Conservation (phyloP, 2,113 vertebrate species). For the Calyptomena viridis region DNA sequence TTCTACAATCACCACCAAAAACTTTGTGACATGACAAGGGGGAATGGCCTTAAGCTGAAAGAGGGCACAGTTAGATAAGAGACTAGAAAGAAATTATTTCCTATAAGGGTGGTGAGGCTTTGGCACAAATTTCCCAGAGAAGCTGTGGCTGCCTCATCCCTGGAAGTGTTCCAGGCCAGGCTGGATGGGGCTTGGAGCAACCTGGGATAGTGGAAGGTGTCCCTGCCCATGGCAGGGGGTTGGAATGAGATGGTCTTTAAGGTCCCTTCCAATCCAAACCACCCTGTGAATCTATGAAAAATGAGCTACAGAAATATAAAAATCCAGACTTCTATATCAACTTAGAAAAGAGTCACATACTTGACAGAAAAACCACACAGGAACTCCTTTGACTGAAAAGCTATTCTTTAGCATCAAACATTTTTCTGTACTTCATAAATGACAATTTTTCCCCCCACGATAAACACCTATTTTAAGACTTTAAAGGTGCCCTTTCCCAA, state of each 20-base stretch:
- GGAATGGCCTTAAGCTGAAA: not conserved
- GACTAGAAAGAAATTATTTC: not conserved
- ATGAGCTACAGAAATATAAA: not conserved
- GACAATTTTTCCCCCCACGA: not conserved
- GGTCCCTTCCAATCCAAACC: not conserved
- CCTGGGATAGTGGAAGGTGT: not conserved
- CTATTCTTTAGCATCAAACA: not conserved
- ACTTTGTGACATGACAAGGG: not conserved
- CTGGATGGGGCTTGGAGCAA: accelerated
- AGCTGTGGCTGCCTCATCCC: not conserved
- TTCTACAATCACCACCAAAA: not conserved
- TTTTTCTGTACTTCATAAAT: not conserved
- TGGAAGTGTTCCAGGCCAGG: not conserved
- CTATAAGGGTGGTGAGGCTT: not conserved
- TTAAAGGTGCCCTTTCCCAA: not conserved
- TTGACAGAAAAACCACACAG: not conserved
- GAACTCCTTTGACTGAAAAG: not conserved
- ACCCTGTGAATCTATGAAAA: not conserved
- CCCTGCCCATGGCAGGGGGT: accelerated
- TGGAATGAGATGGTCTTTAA: not conserved
- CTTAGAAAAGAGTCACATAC: not conserved
- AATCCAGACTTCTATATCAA: not conserved
- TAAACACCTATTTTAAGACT: not conserved
- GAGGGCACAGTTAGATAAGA: not conserved
- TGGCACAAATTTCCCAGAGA: accelerated